A percentile compares a stretch with the other conserved stretches of the same genome.
Conservation (phyloP, 2,113 vertebrate species). For the Phrynosoma blainvillii region DNA sequence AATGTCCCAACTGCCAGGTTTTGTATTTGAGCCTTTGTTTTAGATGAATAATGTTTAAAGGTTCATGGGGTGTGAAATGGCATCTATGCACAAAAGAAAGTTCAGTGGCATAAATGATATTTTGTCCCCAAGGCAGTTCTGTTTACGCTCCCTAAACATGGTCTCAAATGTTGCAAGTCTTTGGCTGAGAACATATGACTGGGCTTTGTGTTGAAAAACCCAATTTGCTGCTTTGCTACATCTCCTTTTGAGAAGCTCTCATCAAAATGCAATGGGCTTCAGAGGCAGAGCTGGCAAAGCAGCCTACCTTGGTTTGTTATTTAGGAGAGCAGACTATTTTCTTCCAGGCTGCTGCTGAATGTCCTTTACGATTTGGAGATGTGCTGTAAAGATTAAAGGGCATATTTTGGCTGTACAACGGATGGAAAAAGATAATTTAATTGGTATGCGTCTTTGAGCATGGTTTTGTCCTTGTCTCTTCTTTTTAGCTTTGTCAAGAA, state of each 20-base stretch:
- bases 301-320: conserved; percentile 1
- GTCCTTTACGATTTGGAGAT: background rate
- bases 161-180: conserved; percentile 45
- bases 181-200: conserved; percentile 43
- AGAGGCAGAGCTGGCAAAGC: background rate
- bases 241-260: background rate
- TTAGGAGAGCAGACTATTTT: conserved; percentile 27
- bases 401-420: conserved; percentile 28
- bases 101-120: conserved; percentile 37
- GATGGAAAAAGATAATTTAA: conserved; percentile 17
- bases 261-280: conserved; percentile 30
- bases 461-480: background rate
- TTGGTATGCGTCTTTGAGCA: background rate
- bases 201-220: conserved; percentile 46
- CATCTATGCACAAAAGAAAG: conserved; percentile 62
- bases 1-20: conserved; percentile 59
- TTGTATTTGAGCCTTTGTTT: conserved; percentile 60
- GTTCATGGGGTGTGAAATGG: conserved; percentile 72
- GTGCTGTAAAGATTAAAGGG: conserved; percentile 9
- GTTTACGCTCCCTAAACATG: conserved; percentile 56
- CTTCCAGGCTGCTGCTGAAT: background rate
- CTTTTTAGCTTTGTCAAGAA: background rate
- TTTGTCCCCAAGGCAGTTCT: conserved; percentile 66
- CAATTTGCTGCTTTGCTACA: conserved; percentile 35
- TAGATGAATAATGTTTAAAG: conserved; percentile 67